phyloP scores from a whole-genome alignment of 2,888 invertebrate species.

The Serripes groenlandicus region DNA sequence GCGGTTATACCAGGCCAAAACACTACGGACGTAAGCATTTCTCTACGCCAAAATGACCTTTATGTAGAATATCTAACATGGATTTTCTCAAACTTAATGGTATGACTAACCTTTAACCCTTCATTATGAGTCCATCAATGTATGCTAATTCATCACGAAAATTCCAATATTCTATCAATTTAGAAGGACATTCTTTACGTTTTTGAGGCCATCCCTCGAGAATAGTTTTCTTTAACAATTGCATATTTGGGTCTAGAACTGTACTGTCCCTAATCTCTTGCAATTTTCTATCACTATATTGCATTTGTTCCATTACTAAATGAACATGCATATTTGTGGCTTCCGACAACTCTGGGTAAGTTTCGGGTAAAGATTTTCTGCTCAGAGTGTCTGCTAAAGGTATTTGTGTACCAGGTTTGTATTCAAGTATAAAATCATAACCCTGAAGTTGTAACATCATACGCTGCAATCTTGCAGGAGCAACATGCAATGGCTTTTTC shows the following conservation, averaged over 20 bases:
- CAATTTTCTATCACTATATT: conserved; percentile 22
- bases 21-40: neutral
- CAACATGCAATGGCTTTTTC: too few relatives aligned
- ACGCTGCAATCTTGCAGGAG: conserved; percentile 33
- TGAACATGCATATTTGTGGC: conserved; percentile 33
- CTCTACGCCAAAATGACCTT: conserved; percentile 6
- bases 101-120: neutral
- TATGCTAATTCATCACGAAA: neutral
- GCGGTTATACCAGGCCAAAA: conserved; percentile 19
- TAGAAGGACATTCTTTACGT: neutral
- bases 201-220: conserved; percentile 34
- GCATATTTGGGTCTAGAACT: conserved; percentile 25
- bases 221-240: neutral
- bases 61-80: neutral
- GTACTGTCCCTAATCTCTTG: conserved; percentile 12
- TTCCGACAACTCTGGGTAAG: conserved; percentile 9
- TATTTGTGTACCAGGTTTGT: conserved; percentile 30
- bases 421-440: conserved; percentile 21
- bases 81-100: neutral
- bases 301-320: conserved; percentile 16
- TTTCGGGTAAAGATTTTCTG: conserved; percentile 22
- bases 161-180: conserved; percentile 12
- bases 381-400: conserved; percentile 4
- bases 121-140: neutral
- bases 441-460: conserved; percentile 47